A percentile compares a stretch with the other conserved stretches of the same genome.
Evolutionary conservation across 1,140 invertebrate species (phyloP).

Genomic region (Pseudachorutes palmiensis): DNA sequence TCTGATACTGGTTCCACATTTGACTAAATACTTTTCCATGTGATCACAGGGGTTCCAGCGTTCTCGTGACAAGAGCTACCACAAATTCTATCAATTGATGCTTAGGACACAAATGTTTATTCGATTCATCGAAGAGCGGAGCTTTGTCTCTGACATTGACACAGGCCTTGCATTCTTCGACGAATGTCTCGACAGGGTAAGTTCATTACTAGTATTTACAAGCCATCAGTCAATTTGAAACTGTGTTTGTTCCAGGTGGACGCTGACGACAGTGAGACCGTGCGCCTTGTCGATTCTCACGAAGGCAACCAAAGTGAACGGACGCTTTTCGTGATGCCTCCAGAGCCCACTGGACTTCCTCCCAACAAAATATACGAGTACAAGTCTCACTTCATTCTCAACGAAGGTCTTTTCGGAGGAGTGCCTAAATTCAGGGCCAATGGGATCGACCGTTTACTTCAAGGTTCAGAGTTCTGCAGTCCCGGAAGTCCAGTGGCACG

Average conservation of each 20-base stretch:
- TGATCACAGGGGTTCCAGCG: slow-evolving; percentile 50
- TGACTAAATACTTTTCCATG: slow-evolving; percentile 12
- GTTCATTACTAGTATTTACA: slow-evolving; percentile 15
- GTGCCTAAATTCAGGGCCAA: slow-evolving; percentile 18
- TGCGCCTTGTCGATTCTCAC: slow-evolving; percentile 64
- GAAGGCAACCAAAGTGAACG: slow-evolving; percentile 69
- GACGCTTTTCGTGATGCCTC: slow-evolving; percentile 93
- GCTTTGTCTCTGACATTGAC: slow-evolving; percentile 95
- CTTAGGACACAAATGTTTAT: slow-evolving; percentile 96
- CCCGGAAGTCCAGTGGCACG: slow-evolving; percentile 83
- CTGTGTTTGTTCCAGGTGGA: slow-evolving; percentile 44
- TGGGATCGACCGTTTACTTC: slow-evolving; percentile 25
- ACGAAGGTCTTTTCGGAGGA: slow-evolving; percentile 41
- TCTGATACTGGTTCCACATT: slow-evolving; percentile 20
- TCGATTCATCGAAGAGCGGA: slow-evolving; percentile 95
- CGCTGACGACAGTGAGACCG: slow-evolving; percentile 49
- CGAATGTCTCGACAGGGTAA: slow-evolving; percentile 79
- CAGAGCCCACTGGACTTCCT: slow-evolving; percentile 57
- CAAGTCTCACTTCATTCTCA: slow-evolving; percentile 38
- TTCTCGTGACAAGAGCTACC: slow-evolving; percentile 68
- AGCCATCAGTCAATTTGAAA: neutral
- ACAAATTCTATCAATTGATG: slow-evolving; percentile 81
- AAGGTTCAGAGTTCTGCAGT: slow-evolving; percentile 44
- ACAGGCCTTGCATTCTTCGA: slow-evolving; percentile 91
- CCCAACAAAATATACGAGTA: slow-evolving; percentile 42